A percentile compares a stretch with the other conserved stretches of the same genome.
Evolutionary conservation across 53 echinoderm and acorn worm species (phyloP).

Genomic region (Mesocentrotus franciscanus): DNA sequence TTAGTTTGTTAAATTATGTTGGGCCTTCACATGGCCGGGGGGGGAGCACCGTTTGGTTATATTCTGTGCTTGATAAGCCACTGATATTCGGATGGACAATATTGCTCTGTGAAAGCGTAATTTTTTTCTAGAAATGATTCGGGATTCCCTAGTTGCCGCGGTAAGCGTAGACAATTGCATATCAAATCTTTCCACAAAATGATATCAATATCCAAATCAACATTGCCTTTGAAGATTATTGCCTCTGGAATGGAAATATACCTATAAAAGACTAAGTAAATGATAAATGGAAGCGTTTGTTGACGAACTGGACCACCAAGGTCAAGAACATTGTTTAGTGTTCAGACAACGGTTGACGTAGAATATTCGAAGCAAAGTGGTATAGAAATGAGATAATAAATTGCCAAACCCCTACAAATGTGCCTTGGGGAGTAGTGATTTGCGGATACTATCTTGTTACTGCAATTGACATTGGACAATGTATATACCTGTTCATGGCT

Average conservation of each 20-base stretch:
- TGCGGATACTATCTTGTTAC: neutral
- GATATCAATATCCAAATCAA: neutral
- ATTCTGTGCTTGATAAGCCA: too few species aligned
- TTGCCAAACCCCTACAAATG: neutral
- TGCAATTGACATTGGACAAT: neutral
- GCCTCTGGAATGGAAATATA: neutral
- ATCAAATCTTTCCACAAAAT: neutral
- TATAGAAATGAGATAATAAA: neutral
- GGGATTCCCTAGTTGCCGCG: neutral
- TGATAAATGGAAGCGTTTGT: neutral
- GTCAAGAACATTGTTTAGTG: constrained; percentile 26
- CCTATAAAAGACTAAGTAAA: neutral
- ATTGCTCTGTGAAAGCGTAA: too few species aligned
- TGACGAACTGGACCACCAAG: neutral
- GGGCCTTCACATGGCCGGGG: too few species aligned
- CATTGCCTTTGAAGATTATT: neutral
- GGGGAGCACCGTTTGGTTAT: too few species aligned
- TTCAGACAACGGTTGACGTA: neutral
- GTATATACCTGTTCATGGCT: neutral
- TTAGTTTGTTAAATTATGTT: too few species aligned
- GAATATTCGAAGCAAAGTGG: neutral
- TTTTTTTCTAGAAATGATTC: neutral
- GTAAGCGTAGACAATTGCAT: neutral
- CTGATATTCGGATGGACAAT: too few species aligned
- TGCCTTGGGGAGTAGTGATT: neutral